Percentiles rank a stretch among this genome's conserved stretches.
Conservation (phyloP, 1,140 invertebrate genomes). For the Formica exsecta region DNA sequence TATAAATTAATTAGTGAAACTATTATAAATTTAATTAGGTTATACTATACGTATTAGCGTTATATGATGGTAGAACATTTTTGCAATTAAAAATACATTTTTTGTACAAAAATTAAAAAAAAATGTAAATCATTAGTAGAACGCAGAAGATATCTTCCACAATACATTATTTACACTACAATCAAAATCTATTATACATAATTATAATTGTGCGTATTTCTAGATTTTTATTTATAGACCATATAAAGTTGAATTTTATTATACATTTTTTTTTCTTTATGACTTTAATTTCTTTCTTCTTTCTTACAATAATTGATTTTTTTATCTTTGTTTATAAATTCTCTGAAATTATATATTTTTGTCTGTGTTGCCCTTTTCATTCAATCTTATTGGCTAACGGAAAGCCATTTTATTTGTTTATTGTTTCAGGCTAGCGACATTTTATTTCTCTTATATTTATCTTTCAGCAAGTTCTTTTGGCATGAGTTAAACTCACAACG, state of each 20-base stretch:
- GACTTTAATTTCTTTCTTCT: neutral
- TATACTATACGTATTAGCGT: too few relatives aligned
- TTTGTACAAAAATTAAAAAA: neutral
- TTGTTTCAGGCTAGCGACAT: neutral
- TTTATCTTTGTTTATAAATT: slow-evolving; percentile 1
- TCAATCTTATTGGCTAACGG: neutral
- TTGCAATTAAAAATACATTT: neutral
- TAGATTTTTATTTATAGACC: neutral
- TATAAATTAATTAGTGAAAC: too few relatives aligned
- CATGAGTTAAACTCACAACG: slow-evolving; percentile 11
- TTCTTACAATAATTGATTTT: neutral
- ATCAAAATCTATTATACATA: neutral
- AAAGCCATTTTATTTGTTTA: slow-evolving; percentile 27
- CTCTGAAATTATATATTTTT: slow-evolving; percentile 22
- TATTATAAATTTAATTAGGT: too few relatives aligned
- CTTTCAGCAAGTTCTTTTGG: neutral
- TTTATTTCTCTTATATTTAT: slow-evolving; percentile 36
- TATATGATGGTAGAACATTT: neutral
- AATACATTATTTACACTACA: neutral
- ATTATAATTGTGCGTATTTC: neutral
- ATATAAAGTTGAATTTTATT: slow-evolving; percentile 16
- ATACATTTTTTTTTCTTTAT: neutral
- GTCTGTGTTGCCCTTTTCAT: neutral
- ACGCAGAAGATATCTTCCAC: neutral
- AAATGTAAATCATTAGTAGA: neutral